Percentiles rank a stretch among this genome's conserved stretches.
These are phyloP conservation scores for Thymelicus acteon DNA, from an alignment of 2,888 invertebrate species.

Conservation along the genomic window DNA sequence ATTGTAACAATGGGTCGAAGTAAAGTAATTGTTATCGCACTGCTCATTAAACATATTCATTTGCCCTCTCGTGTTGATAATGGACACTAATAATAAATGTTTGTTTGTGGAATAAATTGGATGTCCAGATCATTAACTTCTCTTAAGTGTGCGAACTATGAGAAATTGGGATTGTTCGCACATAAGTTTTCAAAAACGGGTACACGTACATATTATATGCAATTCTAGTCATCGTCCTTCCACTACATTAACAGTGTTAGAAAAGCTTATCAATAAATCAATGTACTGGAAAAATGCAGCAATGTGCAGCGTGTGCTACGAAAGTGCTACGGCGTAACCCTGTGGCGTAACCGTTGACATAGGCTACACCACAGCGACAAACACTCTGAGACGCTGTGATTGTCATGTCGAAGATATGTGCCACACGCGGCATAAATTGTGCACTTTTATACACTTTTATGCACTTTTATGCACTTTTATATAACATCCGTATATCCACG, in stretches of 20 bases:
- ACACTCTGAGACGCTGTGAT: neutral
- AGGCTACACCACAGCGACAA: neutral
- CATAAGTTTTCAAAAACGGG: too few relatives aligned
- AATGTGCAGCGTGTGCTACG: neutral
- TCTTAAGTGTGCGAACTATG: neutral
- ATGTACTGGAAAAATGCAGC: neutral
- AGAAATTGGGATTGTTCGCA: neutral
- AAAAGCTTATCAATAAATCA: too few relatives aligned
- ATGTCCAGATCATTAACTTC: slow-evolving; percentile 48
- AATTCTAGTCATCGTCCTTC: too few relatives aligned
- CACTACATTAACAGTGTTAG: too few relatives aligned
- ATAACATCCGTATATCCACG: too few relatives aligned
- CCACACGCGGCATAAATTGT: neutral
- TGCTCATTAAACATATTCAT: slow-evolving; percentile 56
- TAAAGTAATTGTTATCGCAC: slow-evolving; percentile 33
- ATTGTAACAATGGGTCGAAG: slow-evolving; percentile 9
- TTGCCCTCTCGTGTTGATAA: slow-evolving; percentile 65
- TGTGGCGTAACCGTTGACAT: too few relatives aligned
- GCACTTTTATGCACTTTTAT: too few relatives aligned
- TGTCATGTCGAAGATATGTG: neutral
- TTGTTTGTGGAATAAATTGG: slow-evolving; percentile 53
- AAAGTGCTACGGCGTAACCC: neutral
- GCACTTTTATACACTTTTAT: too few relatives aligned
- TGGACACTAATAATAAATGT: slow-evolving; percentile 53
- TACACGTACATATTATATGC: too few relatives aligned